A percentile compares a stretch with the other conserved stretches of the same genome.
Conservation (phyloP, 1,140 invertebrate species). For the Sminthurides bifidus region DNA sequence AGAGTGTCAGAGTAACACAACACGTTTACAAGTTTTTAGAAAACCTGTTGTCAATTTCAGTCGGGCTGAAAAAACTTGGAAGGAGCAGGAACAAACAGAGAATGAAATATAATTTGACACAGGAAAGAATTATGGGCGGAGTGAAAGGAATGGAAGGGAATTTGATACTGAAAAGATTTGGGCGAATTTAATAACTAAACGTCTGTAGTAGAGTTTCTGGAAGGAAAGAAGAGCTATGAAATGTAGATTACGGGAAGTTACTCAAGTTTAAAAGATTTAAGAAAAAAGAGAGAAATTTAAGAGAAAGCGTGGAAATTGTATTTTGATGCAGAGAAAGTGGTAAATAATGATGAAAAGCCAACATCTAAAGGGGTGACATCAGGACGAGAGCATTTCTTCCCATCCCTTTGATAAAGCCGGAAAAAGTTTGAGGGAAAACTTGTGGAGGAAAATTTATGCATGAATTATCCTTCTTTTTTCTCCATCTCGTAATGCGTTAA, state of each 20-base stretch:
- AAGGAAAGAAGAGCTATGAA: conserved; percentile 13
- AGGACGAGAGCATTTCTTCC: conserved; percentile 7
- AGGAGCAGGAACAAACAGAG: too few species aligned
- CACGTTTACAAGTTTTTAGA: too few species aligned
- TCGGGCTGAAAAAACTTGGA: too few species aligned
- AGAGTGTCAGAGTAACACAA: too few species aligned
- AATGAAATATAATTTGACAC: too few species aligned
- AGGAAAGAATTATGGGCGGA: neutral
- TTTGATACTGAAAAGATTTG: too few species aligned
- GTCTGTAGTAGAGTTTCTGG: too few species aligned
- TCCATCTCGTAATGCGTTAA: too few species aligned
- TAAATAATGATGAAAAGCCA: conserved; percentile 31
- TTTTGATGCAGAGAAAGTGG: conserved; percentile 33
- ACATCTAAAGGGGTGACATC: conserved; percentile 23
- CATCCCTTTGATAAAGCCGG: too few species aligned
- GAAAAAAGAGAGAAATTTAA: conserved; percentile 6
- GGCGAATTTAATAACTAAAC: too few species aligned
- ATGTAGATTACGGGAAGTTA: conserved; percentile 20
- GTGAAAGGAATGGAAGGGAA: too few species aligned
- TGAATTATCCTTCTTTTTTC: conserved; percentile 12
- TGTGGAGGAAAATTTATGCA: neutral
- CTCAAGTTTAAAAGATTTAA: conserved; percentile 14
- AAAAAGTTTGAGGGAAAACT: conserved; percentile 1
- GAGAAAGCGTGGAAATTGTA: conserved; percentile 19
- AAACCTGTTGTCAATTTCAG: too few species aligned